A percentile compares a stretch with the other conserved stretches of the same genome.
phyloP scores from a whole-genome alignment of 92 coral and sea anemone species.

The Zoanthus sansibaricus region DNA sequence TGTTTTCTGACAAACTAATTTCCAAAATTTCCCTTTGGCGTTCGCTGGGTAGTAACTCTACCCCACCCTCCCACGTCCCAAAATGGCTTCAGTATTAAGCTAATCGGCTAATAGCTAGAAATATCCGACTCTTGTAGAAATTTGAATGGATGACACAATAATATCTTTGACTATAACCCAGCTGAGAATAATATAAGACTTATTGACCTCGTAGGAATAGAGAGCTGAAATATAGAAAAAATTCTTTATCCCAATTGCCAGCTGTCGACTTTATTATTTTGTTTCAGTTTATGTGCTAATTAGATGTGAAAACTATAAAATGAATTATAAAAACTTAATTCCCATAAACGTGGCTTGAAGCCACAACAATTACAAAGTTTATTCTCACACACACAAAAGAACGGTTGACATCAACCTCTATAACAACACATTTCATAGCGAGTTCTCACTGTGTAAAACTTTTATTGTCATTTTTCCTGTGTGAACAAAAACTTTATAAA shows the following conservation, averaged over 20 bases:
- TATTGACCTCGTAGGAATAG: background rate
- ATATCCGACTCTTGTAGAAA: too few relatives aligned
- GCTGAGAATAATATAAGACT: background rate
- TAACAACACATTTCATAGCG: background rate
- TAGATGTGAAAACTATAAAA: too few relatives aligned
- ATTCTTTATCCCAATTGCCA: background rate
- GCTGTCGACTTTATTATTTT: background rate
- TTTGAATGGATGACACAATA: background rate
- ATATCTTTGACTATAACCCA: background rate
- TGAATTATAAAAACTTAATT: too few relatives aligned
- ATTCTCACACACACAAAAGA: background rate
- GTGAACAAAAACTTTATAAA: background rate
- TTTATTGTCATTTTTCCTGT: background rate
- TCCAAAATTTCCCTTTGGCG: too few relatives aligned
- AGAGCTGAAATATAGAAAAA: background rate
- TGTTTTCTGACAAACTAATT: too few relatives aligned
- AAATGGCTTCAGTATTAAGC: too few relatives aligned
- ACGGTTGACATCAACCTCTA: background rate
- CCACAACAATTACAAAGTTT: background rate
- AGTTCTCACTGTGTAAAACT: too few relatives aligned
- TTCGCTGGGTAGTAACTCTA: too few relatives aligned
- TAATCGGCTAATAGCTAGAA: too few relatives aligned
- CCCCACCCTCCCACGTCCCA: too few relatives aligned
- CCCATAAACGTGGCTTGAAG: too few relatives aligned
- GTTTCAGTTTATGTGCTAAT: too few relatives aligned